A percentile compares a stretch with the other conserved stretches of the same genome.
Conservation (phyloP, 2,113 vertebrate genomes). For the Hemicordylus capensis region DNA sequence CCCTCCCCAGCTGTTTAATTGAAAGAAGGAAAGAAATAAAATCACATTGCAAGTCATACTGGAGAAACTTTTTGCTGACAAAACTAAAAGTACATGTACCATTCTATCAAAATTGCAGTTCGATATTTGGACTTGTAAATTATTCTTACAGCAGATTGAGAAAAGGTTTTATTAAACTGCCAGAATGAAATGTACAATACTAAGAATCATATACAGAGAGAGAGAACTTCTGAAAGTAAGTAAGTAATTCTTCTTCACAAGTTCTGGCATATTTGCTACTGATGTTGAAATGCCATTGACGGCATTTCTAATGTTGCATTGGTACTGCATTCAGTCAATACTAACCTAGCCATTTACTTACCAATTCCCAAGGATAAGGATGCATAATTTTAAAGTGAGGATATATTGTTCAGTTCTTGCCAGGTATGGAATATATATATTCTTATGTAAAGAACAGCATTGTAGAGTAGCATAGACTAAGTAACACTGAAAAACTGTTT, state of each 20-base stretch:
- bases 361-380: background rate
- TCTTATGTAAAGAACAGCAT: background rate
- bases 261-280: background rate
- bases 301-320: background rate
- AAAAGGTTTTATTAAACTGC: background rate
- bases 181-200: background rate
- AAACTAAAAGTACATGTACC: background rate
- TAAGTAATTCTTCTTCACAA: background rate
- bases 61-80: background rate
- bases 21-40: background rate
- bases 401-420: conserved; percentile 7
- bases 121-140: background rate
- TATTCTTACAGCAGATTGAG: background rate
- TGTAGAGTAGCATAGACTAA: conserved; percentile 13
- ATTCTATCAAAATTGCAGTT: background rate
- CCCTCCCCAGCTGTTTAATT: background rate
- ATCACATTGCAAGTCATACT: background rate
- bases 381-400: conserved; percentile 1
- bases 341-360: background rate
- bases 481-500: background rate
- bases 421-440: background rate
- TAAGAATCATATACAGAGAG: background rate
- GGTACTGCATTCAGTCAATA: background rate
- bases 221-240: background rate
- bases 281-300: background rate